Conservation (phyloP, 1,140 invertebrate species). For the Drosophila melanica region DNA sequence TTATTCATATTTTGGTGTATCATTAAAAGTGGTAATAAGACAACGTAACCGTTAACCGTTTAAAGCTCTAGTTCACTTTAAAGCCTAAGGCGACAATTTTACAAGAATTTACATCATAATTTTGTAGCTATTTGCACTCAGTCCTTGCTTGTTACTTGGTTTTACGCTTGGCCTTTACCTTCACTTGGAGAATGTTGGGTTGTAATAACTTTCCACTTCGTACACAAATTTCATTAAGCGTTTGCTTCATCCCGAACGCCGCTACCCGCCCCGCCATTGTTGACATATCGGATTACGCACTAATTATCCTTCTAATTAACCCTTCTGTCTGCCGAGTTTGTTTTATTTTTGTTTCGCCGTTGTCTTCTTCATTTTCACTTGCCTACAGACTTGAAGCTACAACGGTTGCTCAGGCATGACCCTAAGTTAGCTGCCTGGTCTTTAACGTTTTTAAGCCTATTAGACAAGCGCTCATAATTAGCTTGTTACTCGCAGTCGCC, state of each 20-base stretch:
- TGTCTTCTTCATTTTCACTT: conserved; percentile 43
- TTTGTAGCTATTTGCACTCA: conserved; percentile 59
- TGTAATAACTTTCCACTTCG: conserved; percentile 58
- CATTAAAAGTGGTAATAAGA: conserved; percentile 53
- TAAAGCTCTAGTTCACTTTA: no score
- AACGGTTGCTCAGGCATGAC: conserved; percentile 64
- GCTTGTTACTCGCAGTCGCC: conserved; percentile 55
- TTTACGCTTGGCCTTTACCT: conserved; percentile 8
- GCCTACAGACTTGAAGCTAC: conserved; percentile 23
- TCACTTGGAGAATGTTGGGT: not conserved
- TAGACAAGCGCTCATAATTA: conserved; percentile 79
- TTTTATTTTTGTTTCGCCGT: conserved; percentile 48
- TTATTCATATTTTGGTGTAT: conserved; percentile 67
- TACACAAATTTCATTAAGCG: conserved; percentile 70
- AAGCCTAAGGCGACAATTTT: conserved; percentile 14
- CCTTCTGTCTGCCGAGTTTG: conserved; percentile 65
- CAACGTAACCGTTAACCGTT: conserved; percentile 18
- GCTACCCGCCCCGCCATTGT: conserved; percentile 33
- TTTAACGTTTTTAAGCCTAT: conserved; percentile 76
- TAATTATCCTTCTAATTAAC: conserved; percentile 83
- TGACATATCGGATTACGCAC: conserved; percentile 82
- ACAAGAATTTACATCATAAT: conserved; percentile 65
- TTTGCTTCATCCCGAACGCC: not conserved
- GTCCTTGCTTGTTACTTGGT: not conserved
- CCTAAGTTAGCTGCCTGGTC: conserved; percentile 49